Base-by-base conservation (phyloP, 2,888 invertebrate genomes). In the Drepana falcataria region DNA sequence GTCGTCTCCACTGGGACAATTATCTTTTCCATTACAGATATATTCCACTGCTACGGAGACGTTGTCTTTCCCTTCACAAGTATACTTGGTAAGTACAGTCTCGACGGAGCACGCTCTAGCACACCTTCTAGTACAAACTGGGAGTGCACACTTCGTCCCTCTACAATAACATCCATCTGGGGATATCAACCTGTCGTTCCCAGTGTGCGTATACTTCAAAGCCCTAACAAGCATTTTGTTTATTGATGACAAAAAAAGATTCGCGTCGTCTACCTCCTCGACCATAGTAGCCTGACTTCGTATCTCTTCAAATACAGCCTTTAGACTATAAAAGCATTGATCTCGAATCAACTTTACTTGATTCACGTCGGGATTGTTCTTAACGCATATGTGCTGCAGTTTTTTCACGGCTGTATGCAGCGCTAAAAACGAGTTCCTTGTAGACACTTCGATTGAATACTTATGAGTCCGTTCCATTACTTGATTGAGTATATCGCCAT, bases 1-100 rank as follows among this genome's bases (percentile, higher is more conserved):
- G 48, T 90, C 90, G 48, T 84, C 80, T 37, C 73, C 78, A 37
- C 66, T 63, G 2, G 75, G 74, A 58, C 90, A 90, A 59, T 87
- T 75, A 2, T 51, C 47, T 57, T 71, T 75, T 7, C 79, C 77
- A 53, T 90, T 69, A 58, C 90, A 90, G 53, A 90, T 59, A 3
- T 61, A 56, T 48, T 79, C 74, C 33, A 83, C 48, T 0, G 77
- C 57, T 47, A 85, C 58, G 35, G 71, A 73, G 4, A 60, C 54
- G 48, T 76, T 77, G 0, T 52, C 57, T 4, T 40, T 40, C 37
- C 49, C 48, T 3, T 61, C 61, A 60, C 90, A 89, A 41, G 59
- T 47, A 58, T 79, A 87, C 61, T 59, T 73, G 0, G 74, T 83
- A 7, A 88, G 60, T 40, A 60, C 63, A 0, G 77, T 65, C 53